Conservation (phyloP, 2,888 invertebrate species). For the Xestia sexstrigata region DNA sequence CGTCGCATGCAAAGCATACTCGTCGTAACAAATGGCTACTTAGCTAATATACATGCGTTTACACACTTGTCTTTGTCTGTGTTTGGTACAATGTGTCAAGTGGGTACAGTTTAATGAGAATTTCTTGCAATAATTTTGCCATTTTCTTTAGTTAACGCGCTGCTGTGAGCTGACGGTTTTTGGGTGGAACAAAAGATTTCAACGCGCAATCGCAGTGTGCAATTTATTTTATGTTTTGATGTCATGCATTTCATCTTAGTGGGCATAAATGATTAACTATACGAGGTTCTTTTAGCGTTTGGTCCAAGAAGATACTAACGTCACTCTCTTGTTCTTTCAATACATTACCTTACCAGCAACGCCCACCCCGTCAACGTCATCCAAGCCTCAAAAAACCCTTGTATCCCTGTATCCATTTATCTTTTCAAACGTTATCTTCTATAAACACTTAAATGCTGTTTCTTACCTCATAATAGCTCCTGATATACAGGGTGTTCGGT, state of each 20-base stretch:
- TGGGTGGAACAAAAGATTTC: conserved; percentile 16
- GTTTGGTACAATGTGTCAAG: conserved; percentile 29
- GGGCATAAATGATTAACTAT: background rate
- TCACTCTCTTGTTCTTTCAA: background rate
- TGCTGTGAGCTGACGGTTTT: conserved; percentile 15
- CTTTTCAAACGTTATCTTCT: too few relatives aligned
- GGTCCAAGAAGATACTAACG: background rate
- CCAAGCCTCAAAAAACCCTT: background rate
- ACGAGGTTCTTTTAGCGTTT: background rate
- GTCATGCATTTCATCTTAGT: background rate
- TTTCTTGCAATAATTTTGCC: conserved; percentile 18
- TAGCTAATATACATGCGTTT: conserved; percentile 41
- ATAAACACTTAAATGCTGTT: background rate
- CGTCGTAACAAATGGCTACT: conserved; percentile 45
- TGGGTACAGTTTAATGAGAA: conserved; percentile 3
- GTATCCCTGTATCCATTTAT: too few relatives aligned
- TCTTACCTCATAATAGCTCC: background rate
- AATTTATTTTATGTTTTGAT: background rate
- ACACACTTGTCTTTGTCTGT: conserved; percentile 38
- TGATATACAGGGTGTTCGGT: too few relatives aligned
- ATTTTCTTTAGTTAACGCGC: conserved; percentile 15
- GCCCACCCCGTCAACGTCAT: background rate
- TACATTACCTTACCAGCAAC: background rate
- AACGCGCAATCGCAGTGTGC: conserved; percentile 9
- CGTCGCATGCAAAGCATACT: conserved; percentile 49